Conservation (phyloP, 2,888 invertebrate genomes). For the Hyposoter didymator region DNA sequence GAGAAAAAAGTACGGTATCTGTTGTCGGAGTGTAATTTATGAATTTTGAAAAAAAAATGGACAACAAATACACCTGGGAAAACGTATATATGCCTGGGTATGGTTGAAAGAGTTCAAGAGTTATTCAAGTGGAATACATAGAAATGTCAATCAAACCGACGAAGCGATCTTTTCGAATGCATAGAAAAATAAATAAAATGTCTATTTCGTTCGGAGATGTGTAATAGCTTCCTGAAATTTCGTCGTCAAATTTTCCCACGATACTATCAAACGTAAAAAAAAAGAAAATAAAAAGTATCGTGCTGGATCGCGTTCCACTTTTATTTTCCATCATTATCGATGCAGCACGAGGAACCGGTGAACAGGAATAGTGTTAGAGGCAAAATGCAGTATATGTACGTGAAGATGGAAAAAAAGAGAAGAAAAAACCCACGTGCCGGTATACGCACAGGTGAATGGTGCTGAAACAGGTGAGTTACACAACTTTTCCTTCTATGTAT, state of each 20-base stretch:
- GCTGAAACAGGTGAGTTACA: slow-evolving; percentile 67
- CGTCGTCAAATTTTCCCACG: slow-evolving; percentile 1
- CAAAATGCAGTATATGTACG: slow-evolving; percentile 9
- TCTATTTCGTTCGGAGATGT: not conserved
- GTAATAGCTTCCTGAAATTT: not conserved
- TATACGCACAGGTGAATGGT: slow-evolving; percentile 67
- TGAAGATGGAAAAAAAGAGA: slow-evolving; percentile 2
- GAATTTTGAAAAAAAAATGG: too few relatives aligned
- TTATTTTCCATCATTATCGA: slow-evolving; percentile 61
- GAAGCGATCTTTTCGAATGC: not conserved
- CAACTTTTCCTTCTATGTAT: slow-evolving; percentile 55
- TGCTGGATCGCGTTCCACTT: slow-evolving; percentile 59
- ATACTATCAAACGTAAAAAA: not conserved
- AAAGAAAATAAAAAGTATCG: slow-evolving; percentile 32
- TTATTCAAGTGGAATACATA: not conserved
- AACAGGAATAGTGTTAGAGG: not conserved
- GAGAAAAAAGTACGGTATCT: too few relatives aligned
- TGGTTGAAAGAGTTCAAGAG: not conserved
- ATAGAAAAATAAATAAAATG: not conserved
- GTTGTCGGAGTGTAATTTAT: too few relatives aligned
- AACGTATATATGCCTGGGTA: too few relatives aligned
- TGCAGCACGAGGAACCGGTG: slow-evolving; percentile 17
- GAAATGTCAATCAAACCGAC: not conserved
- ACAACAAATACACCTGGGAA: too few relatives aligned
- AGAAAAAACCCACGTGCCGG: slow-evolving; percentile 22